Conservation (phyloP, 1,140 invertebrate genomes). For the Hyles euphorbiae region DNA sequence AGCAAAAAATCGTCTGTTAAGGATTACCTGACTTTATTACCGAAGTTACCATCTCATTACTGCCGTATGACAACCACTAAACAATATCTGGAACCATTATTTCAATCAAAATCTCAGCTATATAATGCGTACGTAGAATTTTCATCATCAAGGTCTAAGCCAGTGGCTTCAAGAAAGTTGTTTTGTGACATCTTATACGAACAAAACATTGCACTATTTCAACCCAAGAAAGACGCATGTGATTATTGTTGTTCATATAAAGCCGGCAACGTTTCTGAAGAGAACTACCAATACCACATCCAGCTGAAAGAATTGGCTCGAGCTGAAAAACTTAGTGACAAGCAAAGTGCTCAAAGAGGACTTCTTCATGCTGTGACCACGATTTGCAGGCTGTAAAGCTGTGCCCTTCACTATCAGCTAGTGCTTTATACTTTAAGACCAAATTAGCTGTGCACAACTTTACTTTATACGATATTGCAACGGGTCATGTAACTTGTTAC, state of each 20-base stretch:
- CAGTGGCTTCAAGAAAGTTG: too few relatives aligned
- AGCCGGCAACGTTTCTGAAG: slow-evolving; percentile 20
- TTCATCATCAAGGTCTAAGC: too few relatives aligned
- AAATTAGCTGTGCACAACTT: slow-evolving; percentile 16
- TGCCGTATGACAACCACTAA: background rate
- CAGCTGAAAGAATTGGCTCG: slow-evolving; percentile 19
- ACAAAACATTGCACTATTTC: too few relatives aligned
- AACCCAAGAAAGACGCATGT: too few relatives aligned
- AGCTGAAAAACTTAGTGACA: slow-evolving; percentile 14
- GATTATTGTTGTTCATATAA: too few relatives aligned
- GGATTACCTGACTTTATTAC: too few relatives aligned
- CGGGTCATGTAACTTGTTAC: slow-evolving; percentile 43
- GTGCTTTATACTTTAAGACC: slow-evolving; percentile 19
- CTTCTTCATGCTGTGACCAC: slow-evolving; percentile 14
- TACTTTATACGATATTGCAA: slow-evolving; percentile 57
- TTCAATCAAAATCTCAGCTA: too few relatives aligned
- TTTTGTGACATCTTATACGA: too few relatives aligned
- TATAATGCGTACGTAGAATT: too few relatives aligned
- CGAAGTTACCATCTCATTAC: too few relatives aligned
- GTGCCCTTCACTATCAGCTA: slow-evolving; percentile 15
- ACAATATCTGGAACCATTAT: background rate
- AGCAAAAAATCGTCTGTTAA: too few relatives aligned
- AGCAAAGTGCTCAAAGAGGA: too few relatives aligned
- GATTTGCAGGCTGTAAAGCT: slow-evolving; percentile 22
- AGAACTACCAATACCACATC: slow-evolving; percentile 18